A percentile compares a stretch with the other conserved stretches of the same genome.
Conservation (phyloP, 35 echinoderm and acorn worm genomes). For the Ophiothrix spiculata region DNA sequence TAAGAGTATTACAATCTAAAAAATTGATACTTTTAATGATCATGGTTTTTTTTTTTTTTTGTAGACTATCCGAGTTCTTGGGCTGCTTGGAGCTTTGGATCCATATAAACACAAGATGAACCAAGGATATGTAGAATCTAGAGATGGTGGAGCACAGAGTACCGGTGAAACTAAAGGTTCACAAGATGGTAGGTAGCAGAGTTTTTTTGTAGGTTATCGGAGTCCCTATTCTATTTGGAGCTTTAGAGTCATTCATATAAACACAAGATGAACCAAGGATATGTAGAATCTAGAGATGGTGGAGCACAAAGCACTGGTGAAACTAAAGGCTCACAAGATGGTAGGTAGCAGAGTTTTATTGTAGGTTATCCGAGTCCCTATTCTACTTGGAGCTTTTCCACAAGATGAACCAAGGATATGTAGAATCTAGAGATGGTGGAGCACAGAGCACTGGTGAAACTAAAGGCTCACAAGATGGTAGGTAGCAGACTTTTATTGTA, state of each 20-base stretch:
- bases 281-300: slow-evolving; percentile 59
- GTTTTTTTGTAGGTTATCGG: no score
- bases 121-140: slow-evolving; percentile 65
- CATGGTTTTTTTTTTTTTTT: slow-evolving; percentile 27
- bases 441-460: slow-evolving; percentile 78
- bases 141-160: slow-evolving; percentile 70
- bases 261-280: slow-evolving; percentile 92
- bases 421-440: slow-evolving; percentile 64
- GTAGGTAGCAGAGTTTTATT: no score
- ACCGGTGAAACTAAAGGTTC: slow-evolving; percentile 75
- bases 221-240: no score
- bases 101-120: slow-evolving; percentile 99
- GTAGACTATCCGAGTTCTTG: slow-evolving; percentile 85
- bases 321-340: slow-evolving; percentile 78
- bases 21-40: no score
- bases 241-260: slow-evolving; percentile 98
- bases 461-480: slow-evolving; percentile 88
- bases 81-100: slow-evolving; percentile 87
- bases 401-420: slow-evolving; percentile 85
- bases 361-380: slow-evolving; percentile 79
- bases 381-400: slow-evolving; percentile 89
- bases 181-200: slow-evolving; percentile 92
- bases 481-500: no score
- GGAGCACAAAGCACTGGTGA: slow-evolving; percentile 81
- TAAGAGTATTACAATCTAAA: no score